Conservation (phyloP, 2,113 vertebrate species). For the Todiramphus saurophagus region DNA sequence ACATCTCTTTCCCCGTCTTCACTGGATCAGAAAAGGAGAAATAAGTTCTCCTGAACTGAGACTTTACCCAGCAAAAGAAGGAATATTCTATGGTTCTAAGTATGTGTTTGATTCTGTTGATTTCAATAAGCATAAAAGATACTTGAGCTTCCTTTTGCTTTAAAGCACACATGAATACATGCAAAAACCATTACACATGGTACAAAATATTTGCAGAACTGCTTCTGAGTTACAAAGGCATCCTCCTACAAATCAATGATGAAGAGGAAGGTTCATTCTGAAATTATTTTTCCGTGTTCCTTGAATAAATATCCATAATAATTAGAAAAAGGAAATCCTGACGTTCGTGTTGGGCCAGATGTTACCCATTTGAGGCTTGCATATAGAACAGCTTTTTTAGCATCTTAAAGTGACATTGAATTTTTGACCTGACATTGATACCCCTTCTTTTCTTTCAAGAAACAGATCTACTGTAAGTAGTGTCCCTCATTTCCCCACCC, state of each 20-base stretch:
- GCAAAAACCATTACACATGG: fast-evolving
- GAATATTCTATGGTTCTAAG: not conserved
- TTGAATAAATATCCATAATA: not conserved
- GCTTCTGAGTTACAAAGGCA: not conserved
- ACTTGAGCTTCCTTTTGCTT: not conserved
- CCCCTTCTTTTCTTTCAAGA: not conserved
- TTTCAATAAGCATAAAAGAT: not conserved
- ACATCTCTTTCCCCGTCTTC: not conserved
- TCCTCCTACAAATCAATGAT: not conserved
- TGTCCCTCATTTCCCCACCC: not conserved
- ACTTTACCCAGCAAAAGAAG: not conserved
- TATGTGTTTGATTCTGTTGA: not conserved
- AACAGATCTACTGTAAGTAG: not conserved
- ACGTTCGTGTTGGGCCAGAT: not conserved
- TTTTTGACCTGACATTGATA: not conserved
- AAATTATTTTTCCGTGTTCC: not conserved
- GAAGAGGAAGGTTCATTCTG: not conserved
- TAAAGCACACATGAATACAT: not conserved
- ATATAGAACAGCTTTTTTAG: not conserved
- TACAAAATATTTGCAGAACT: not conserved
- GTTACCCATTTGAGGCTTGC: not conserved
- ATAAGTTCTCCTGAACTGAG: not conserved
- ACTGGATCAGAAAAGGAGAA: not conserved
- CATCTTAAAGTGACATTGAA: not conserved
- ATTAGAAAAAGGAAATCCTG: not conserved